Percentiles rank a stretch among this genome's conserved stretches.
Evolutionary conservation across 2,113 vertebrate genomes (phyloP).

Genomic region (Hypanus sabinus): DNA sequence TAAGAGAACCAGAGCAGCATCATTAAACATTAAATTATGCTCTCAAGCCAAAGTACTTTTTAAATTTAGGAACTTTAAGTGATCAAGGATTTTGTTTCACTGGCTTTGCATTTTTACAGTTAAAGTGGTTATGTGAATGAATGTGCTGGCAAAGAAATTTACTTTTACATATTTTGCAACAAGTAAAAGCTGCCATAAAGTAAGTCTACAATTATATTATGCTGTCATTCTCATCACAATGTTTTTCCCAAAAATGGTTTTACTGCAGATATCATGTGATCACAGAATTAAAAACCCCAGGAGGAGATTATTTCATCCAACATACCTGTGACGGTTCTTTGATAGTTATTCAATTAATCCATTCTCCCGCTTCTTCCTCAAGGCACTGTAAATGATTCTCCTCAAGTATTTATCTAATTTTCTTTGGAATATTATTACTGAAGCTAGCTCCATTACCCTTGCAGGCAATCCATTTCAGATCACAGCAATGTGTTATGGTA

Average conservation of each 20-base stretch:
- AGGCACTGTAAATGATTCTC: neutral
- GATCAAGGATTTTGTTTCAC: neutral
- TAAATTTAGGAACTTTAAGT: too few relatives aligned
- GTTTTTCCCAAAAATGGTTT: neutral
- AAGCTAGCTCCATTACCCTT: neutral
- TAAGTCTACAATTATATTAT: neutral
- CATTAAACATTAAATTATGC: neutral
- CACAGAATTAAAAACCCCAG: neutral
- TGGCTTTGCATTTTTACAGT: neutral
- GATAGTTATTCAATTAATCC: neutral
- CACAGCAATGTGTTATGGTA: too few relatives aligned
- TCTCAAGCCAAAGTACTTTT: neutral
- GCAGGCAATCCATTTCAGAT: too few relatives aligned
- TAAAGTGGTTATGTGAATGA: neutral
- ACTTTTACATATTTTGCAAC: neutral
- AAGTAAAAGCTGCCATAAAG: neutral
- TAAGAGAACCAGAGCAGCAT: neutral
- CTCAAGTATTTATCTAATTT: neutral
- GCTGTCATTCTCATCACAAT: neutral
- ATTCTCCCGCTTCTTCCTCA: neutral
- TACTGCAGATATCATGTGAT: neutral
- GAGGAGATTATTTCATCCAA: neutral
- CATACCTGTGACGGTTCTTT: neutral
- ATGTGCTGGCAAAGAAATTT: neutral
- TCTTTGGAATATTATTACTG: neutral